These are phyloP conservation scores for Sturnus vulgaris DNA, from an alignment of 2,113 vertebrate genomes.

Conservation along the genomic window DNA sequence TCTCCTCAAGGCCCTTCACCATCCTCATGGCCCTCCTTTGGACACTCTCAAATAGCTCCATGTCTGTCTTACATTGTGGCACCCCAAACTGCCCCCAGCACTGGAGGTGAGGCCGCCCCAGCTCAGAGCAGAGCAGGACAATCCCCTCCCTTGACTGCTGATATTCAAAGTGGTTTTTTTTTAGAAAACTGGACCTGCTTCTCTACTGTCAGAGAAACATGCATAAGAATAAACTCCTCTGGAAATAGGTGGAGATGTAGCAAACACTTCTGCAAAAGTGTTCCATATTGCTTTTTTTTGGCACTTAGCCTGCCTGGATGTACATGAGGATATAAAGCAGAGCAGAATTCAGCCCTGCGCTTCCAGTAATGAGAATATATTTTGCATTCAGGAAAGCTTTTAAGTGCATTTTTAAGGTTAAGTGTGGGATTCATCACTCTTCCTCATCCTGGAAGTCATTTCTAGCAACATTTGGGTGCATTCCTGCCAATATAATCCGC, in stretches of 20 bases:
- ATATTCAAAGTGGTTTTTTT: not conserved
- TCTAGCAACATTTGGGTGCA: conserved; percentile 26
- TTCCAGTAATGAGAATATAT: not conserved
- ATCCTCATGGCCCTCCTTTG: not conserved
- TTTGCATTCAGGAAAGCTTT: conserved; percentile 29
- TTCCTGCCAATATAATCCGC: not conserved
- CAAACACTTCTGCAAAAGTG: conserved; percentile 26
- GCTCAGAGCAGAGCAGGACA: rapidly evolving
- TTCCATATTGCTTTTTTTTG: conserved; percentile 31
- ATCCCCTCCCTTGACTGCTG: not conserved
- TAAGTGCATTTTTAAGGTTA: conserved; percentile 29
- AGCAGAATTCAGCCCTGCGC: not conserved
- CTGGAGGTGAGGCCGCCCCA: rapidly evolving
- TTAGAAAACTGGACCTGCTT: not conserved
- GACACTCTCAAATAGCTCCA: not conserved
- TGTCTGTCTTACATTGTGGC: not conserved
- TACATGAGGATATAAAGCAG: not conserved
- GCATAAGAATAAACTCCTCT: conserved; percentile 29
- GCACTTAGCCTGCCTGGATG: not conserved
- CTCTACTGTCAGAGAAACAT: not conserved
- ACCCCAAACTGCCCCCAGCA: not conserved
- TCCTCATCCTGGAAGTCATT: conserved; percentile 34
- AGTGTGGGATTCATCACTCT: conserved; percentile 31
- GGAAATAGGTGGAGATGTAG: not conserved
- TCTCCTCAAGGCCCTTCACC: not conserved